A percentile compares a stretch with the other conserved stretches of the same genome.
These are phyloP conservation scores for Chymomyza amoena DNA, from an alignment of 2,888 invertebrate species.

Conservation along the genomic window DNA sequence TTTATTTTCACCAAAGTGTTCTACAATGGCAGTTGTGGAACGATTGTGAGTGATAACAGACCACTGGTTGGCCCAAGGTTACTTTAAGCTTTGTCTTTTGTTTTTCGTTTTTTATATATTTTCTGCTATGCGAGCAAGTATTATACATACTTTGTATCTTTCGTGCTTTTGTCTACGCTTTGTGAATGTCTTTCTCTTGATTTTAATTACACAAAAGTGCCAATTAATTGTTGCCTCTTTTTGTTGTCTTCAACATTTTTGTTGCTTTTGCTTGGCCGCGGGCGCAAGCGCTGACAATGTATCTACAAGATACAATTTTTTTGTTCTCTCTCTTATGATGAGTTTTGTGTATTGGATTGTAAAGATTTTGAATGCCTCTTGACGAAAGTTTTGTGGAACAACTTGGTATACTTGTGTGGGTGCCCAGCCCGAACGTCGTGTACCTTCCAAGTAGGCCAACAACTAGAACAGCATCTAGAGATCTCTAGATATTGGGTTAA, in stretches of 20 bases:
- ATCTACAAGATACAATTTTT: not conserved
- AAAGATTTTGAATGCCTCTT: slow-evolving; percentile 17
- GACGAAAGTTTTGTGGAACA: slow-evolving; percentile 20
- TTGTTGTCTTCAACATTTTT: slow-evolving; percentile 27
- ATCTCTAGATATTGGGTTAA: not conserved
- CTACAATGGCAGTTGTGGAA: not conserved
- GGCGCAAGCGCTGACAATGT: slow-evolving; percentile 3
- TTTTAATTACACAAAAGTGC: slow-evolving; percentile 66
- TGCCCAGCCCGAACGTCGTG: slow-evolving; percentile 30
- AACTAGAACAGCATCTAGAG: slow-evolving; percentile 38
- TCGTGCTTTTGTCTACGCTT: slow-evolving; percentile 41
- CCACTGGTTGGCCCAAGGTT: not conserved
- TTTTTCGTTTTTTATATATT: not conserved
- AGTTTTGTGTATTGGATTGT: not conserved
- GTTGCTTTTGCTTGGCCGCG: slow-evolving; percentile 17
- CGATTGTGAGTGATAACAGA: not conserved
- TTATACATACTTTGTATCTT: slow-evolving; percentile 1
- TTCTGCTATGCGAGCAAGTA: not conserved
- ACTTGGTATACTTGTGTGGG: slow-evolving; percentile 16
- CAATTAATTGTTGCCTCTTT: slow-evolving; percentile 57
- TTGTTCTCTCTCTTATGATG: slow-evolving; percentile 8
- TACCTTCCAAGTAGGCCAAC: slow-evolving; percentile 24
- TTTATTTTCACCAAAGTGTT: too few species aligned
- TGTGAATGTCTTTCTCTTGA: slow-evolving; percentile 48
- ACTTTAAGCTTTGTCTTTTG: not conserved